These are phyloP conservation scores for Sycophaga agraensis DNA, from an alignment of 1,140 invertebrate genomes.

Conservation along the genomic window DNA sequence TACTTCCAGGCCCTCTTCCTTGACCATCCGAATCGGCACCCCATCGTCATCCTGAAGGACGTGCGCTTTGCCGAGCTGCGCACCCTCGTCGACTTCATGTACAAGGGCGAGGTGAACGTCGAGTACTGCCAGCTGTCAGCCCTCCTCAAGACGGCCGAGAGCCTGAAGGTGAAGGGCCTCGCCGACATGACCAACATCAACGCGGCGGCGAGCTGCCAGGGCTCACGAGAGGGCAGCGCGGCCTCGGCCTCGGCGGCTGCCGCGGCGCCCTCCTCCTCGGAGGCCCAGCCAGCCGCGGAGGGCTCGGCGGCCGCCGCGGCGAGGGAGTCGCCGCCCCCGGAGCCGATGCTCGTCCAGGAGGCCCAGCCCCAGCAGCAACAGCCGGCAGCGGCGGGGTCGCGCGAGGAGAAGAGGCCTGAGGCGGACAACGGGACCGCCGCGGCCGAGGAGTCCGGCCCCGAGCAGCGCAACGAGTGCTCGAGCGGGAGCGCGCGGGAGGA, in stretches of 20 bases:
- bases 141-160: constrained; percentile 89
- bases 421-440: constrained; percentile 9
- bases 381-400: too few relatives aligned
- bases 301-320: constrained; percentile 1
- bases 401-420: constrained; percentile 32
- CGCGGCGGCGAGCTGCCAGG: constrained; percentile 40
- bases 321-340: background rate
- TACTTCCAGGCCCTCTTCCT: constrained; percentile 91
- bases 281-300: constrained; percentile 18
- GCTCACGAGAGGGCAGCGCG: constrained; percentile 28
- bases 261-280: background rate
- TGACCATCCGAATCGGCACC: constrained; percentile 85
- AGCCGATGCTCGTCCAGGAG: constrained; percentile 56
- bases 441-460: too few relatives aligned
- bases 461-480: constrained; percentile 18
- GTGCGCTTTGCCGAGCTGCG: constrained; percentile 85
- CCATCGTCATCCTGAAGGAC: constrained; percentile 92
- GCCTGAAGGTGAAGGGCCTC: constrained; percentile 86
- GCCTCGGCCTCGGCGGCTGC: constrained; percentile 36
- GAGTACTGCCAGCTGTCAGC: constrained; percentile 89
- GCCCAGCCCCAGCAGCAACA: constrained; percentile 51
- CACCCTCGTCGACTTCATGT: constrained; percentile 94
- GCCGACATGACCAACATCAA: constrained; percentile 87
- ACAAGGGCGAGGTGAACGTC: constrained; percentile 93
- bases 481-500: constrained; percentile 24